phyloP scores from a whole-genome alignment of 1,140 invertebrate genomes.

The Ceratitis capitata region DNA sequence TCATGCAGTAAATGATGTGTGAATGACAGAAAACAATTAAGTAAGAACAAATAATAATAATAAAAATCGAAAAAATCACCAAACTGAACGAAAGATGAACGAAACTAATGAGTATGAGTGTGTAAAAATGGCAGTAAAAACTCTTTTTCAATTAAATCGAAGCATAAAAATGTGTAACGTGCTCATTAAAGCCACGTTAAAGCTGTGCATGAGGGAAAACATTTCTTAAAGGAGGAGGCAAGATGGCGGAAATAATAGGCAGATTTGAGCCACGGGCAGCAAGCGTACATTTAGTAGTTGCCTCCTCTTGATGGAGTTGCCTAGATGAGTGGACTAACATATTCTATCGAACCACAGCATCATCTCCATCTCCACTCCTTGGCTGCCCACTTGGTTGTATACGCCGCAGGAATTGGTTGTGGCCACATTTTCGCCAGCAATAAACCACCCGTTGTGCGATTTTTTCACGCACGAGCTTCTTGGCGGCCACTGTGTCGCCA shows the following conservation, averaged over 20 bases:
- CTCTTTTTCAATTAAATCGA: constrained; percentile 33
- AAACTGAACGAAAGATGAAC: neutral
- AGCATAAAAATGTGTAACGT: constrained; percentile 5
- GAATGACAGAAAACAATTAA: constrained; percentile 26
- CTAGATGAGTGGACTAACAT: no score
- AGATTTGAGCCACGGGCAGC: neutral
- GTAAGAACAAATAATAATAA: neutral
- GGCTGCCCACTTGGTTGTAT: neutral
- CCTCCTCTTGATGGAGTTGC: no score
- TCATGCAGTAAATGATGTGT: constrained; percentile 9
- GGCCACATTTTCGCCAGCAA: constrained; percentile 22
- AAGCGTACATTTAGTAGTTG: neutral
- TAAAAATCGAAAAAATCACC: neutral
- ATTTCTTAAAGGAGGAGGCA: neutral
- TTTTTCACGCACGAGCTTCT: constrained; percentile 34
- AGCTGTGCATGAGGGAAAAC: neutral
- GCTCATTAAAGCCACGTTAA: constrained; percentile 1
- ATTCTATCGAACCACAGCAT: neutral
- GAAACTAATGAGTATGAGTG: neutral
- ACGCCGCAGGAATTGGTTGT: neutral
- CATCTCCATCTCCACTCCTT: neutral
- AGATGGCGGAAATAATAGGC: neutral
- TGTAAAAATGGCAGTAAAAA: constrained; percentile 11
- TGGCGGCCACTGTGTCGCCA: neutral
- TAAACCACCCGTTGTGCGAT: constrained; percentile 28